Evolutionary conservation across 2,888 invertebrate genomes (phyloP).

Genomic region (Muschampia plurimacula): DNA sequence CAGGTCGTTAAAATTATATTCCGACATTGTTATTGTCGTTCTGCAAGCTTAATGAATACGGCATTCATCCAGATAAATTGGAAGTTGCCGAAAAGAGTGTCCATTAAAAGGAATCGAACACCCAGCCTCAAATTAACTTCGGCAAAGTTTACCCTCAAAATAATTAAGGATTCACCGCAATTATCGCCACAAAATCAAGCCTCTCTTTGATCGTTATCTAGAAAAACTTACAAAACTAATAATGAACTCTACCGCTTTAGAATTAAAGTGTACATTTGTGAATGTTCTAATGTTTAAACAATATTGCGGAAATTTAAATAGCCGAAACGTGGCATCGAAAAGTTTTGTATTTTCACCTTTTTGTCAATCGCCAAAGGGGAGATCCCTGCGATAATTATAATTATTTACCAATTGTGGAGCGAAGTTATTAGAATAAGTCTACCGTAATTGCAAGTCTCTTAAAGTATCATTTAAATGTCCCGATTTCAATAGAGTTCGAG

Average conservation of each 20-base stretch:
- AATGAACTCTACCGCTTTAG: constrained; percentile 55
- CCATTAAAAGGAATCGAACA: constrained; percentile 82
- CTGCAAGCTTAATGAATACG: constrained; percentile 76
- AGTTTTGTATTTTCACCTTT: constrained; percentile 80
- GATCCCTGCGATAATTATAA: constrained; percentile 79
- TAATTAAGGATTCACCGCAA: constrained; percentile 85
- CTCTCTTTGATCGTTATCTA: constrained; percentile 79
- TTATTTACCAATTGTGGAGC: constrained; percentile 82
- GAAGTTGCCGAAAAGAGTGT: constrained; percentile 81
- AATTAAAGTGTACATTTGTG: constrained; percentile 59
- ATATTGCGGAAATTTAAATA: constrained; percentile 77
- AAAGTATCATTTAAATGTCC: constrained; percentile 76
- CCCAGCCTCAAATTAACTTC: constrained; percentile 81
- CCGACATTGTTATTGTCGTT: constrained; percentile 58
- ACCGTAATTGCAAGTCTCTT: constrained; percentile 74
- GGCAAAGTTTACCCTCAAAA: constrained; percentile 84
- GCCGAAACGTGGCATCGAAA: constrained; percentile 70
- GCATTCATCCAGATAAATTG: constrained; percentile 80
- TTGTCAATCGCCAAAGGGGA: constrained; percentile 77
- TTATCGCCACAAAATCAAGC: constrained; percentile 85
- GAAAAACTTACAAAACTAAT: constrained; percentile 54
- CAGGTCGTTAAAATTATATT: constrained; percentile 61
- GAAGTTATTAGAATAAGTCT: constrained; percentile 70
- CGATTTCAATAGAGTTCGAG: constrained; percentile 68
- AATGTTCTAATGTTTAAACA: constrained; percentile 55